Evolutionary conservation across 1,140 invertebrate genomes (phyloP).

Genomic region (Psilanteris sp.): DNA sequence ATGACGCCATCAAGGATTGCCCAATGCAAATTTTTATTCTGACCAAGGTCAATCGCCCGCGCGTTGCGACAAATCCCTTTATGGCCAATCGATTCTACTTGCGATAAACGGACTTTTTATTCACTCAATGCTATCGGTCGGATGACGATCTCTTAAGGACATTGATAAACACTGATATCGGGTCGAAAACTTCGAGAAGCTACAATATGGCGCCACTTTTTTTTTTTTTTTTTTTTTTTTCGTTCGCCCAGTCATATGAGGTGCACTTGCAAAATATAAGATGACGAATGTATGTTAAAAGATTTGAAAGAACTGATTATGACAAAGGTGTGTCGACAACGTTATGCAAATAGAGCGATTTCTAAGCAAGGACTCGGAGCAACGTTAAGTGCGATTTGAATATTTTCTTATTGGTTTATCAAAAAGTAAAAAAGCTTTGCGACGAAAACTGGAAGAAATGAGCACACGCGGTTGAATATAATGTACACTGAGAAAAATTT

Average conservation of each 20-base stretch:
- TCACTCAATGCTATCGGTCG: too few relatives aligned
- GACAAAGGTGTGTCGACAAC: slow-evolving; percentile 9
- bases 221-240: too few relatives aligned
- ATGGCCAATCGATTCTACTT: too few relatives aligned
- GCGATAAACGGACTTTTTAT: too few relatives aligned
- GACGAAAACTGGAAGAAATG: slow-evolving; percentile 8
- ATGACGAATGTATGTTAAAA: too few relatives aligned
- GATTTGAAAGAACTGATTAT: slow-evolving; percentile 1
- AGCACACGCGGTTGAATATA: slow-evolving; percentile 16
- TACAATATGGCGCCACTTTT: too few relatives aligned
- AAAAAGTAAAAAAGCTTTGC: slow-evolving; percentile 7
- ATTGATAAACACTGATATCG: too few relatives aligned
- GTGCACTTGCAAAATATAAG: too few relatives aligned
- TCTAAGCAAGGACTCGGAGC: slow-evolving; percentile 30
- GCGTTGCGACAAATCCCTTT: slow-evolving; percentile 10
- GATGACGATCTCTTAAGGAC: too few relatives aligned
- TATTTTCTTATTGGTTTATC: slow-evolving; percentile 4
- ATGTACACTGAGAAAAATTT: too few relatives aligned
- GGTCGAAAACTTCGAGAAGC: too few relatives aligned
- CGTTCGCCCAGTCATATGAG: too few relatives aligned
- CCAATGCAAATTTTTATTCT: neutral
- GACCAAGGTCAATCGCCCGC: slow-evolving; percentile 8
- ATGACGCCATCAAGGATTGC: neutral
- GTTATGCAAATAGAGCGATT: slow-evolving; percentile 34
- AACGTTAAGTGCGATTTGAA: slow-evolving; percentile 4